Evolutionary conservation across 2,888 invertebrate genomes (phyloP), one percentile per base, ranked within the genome.

Genomic region (Sericinus montela): DNA sequence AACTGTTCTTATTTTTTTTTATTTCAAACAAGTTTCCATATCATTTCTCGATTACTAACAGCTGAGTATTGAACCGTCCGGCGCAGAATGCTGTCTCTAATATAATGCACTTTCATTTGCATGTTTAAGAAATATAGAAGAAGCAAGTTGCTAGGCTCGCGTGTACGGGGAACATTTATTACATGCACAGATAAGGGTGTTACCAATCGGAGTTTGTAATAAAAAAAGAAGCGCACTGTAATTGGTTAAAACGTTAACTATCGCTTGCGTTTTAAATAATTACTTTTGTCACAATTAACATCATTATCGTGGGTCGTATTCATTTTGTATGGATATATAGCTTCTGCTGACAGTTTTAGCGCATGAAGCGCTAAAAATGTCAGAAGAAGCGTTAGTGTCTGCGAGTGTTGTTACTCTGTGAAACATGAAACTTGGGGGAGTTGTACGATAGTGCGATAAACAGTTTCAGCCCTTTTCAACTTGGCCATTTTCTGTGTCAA

Each of bases 91-190:
- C 45, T 45, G 32, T 45, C 32, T 48, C 9, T 30, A 37, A 29
- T 32, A 37, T n/a, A n/a, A n/a, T 49, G 49, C 39, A 44, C 49
- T 49, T 44, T 49, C 44, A 38, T 44, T 43, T 49, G 19, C 48
- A 43, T 38, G 23, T 32, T 38, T 32, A 32, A 43, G 3, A 1
- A 7, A 25, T 25, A 16, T 29, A 37, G 16, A 5, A 15, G 10
- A 5, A 15, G 10, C 15, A 14, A 25, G 14, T 14, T 9, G 25
- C 15, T 10, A 30, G 28, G 25, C 15, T 39, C 10, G 19, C 23
- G 34, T 45, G 38, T 14, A 10, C 15, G 7, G 25, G 14, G 25
- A 11, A 14, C 35, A 1, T 28, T 36, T 19, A 19, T 40, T 35
- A 35, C 13, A 25, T 28, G n/a, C 13, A 30, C 34, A 35, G 16